phyloP scores from a whole-genome alignment of 2,797 vertebrate genomes.

The Alcedo quadribrachys region DNA sequence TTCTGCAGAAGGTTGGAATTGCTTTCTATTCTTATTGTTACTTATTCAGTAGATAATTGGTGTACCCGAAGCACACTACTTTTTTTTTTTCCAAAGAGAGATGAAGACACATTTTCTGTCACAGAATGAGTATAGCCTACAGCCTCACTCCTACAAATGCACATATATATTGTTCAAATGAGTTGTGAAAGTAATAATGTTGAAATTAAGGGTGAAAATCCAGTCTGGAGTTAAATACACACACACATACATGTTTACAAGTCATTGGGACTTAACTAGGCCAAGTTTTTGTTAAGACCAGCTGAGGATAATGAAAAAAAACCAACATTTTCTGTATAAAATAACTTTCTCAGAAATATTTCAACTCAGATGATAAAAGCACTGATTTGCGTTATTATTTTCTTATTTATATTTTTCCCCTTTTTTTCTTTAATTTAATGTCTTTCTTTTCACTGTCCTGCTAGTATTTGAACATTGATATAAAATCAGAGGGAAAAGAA shows the following conservation, averaged over 20 bases:
- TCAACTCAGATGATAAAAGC: conserved; percentile 42
- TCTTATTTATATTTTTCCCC: background rate
- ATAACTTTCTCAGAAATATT: background rate
- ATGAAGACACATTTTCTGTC: background rate
- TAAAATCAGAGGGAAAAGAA: background rate
- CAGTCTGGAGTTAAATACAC: background rate
- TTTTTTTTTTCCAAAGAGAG: background rate
- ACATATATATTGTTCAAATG: background rate
- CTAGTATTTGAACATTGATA: background rate
- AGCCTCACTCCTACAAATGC: background rate
- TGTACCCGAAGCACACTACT: background rate
- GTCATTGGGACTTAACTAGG: conserved; percentile 13
- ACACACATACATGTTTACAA: background rate
- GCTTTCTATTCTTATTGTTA: background rate
- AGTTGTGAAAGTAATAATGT: background rate
- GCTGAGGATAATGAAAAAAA: background rate
- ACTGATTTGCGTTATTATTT: background rate
- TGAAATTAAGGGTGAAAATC: background rate
- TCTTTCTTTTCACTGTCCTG: conserved; percentile 11
- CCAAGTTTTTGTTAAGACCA: background rate
- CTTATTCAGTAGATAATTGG: background rate
- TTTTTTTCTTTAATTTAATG: conserved; percentile 6
- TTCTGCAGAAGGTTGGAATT: background rate
- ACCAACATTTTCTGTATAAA: background rate
- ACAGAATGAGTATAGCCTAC: background rate